Percentiles rank a stretch among this genome's conserved stretches.
These are phyloP conservation scores for Eretmochelys imbricata DNA, from an alignment of 2,113 vertebrate species.

Conservation along the genomic window DNA sequence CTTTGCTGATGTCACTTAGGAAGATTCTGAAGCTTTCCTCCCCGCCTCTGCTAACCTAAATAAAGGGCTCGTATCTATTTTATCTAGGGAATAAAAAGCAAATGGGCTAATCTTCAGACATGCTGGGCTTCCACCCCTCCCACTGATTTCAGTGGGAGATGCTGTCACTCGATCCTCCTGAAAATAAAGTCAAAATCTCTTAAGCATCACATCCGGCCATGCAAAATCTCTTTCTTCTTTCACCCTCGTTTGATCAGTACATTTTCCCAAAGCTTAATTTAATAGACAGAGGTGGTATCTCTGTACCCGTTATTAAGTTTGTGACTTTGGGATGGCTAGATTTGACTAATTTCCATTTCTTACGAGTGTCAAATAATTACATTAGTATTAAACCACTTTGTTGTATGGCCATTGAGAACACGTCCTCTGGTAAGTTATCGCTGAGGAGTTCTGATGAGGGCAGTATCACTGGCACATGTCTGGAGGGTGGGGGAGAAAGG, in stretches of 20 bases:
- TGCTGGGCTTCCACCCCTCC: neutral
- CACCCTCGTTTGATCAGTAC: neutral
- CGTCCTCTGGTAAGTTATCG: fast-evolving
- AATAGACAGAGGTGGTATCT: neutral
- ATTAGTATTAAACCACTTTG: fast-evolving
- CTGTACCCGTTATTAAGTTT: neutral
- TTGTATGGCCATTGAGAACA: fast-evolving
- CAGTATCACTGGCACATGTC: fast-evolving
- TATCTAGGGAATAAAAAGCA: neutral
- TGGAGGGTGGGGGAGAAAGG: too few species aligned
- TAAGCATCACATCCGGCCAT: neutral
- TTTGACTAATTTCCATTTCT: neutral
- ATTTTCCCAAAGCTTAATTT: neutral
- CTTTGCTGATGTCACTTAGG: neutral
- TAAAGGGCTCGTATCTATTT: neutral
- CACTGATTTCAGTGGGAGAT: neutral
- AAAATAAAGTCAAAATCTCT: neutral
- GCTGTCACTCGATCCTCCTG: neutral
- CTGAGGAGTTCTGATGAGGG: fast-evolving
- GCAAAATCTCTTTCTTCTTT: neutral
- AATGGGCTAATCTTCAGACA: neutral
- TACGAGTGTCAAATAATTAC: fast-evolving
- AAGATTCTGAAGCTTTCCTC: neutral
- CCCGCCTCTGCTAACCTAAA: neutral
- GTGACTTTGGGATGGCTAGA: fast-evolving